These are phyloP conservation scores for Chrysochloris asiatica DNA, from an alignment of 2,113 vertebrate species.

Conservation along the genomic window DNA sequence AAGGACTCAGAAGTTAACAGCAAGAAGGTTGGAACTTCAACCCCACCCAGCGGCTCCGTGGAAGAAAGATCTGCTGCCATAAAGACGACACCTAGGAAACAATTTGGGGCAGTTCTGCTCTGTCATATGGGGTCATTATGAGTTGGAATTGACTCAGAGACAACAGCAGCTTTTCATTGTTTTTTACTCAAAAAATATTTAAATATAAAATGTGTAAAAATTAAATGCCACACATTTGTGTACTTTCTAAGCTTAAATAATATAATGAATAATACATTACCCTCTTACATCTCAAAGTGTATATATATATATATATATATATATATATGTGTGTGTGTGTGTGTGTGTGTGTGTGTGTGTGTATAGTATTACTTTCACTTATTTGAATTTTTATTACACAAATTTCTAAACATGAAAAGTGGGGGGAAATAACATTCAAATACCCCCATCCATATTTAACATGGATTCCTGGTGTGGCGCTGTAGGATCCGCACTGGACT, in stretches of 20 bases:
- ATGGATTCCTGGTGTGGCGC: too few relatives aligned
- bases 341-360: too few relatives aligned
- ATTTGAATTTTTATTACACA: background rate
- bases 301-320: too few relatives aligned
- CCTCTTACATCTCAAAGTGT: background rate
- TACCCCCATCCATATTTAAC: background rate
- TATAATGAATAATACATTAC: background rate
- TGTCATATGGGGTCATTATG: background rate
- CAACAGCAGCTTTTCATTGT: background rate
- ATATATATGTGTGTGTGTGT: too few relatives aligned
- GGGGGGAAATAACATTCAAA: background rate
- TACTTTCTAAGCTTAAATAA: background rate
- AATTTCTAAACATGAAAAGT: background rate
- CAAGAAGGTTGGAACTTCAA: background rate
- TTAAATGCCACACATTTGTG: background rate
- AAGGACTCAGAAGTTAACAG: background rate
- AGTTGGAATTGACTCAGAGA: background rate
- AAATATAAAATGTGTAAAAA: background rate
- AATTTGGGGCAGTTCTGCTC: background rate
- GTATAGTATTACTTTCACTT: slow-evolving; percentile 10
- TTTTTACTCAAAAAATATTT: slow-evolving; percentile 26
- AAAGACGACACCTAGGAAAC: background rate
- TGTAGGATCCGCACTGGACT: too few relatives aligned
- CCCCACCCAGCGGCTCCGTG: background rate
- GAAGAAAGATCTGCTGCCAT: background rate